Conservation (phyloP, 2,113 vertebrate genomes). For the Hemichromis elongatus region DNA sequence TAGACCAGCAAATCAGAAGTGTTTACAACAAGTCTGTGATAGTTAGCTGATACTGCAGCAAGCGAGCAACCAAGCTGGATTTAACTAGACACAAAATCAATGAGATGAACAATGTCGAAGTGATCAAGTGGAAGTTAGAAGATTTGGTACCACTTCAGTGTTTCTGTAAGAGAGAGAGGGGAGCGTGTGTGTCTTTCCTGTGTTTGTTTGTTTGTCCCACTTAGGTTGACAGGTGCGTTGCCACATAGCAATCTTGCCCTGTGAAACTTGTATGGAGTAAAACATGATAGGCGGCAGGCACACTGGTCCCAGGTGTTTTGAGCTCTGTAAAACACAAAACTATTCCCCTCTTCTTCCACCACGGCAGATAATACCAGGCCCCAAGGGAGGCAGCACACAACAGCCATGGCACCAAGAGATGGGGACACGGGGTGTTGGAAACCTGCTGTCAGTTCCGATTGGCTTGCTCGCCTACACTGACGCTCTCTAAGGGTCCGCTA, state of each 20-base stretch:
- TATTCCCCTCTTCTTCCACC: background rate
- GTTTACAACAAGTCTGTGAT: background rate
- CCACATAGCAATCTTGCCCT: background rate
- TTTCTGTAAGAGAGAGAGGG: background rate
- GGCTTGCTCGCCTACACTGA: constrained; percentile 1
- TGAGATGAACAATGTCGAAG: background rate
- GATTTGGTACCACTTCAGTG: background rate
- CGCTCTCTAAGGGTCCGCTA: background rate
- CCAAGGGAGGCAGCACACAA: constrained; percentile 20
- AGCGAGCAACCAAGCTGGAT: background rate
- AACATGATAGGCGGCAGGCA: background rate
- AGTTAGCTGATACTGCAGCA: background rate
- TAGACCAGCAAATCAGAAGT: background rate
- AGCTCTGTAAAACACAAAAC: constrained; percentile 20
- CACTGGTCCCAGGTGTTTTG: background rate
- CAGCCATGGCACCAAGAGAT: background rate
- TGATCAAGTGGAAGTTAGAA: background rate
- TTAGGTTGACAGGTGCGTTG: background rate
- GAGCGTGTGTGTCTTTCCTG: background rate
- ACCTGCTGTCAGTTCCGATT: constrained; percentile 56
- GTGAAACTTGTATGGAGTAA: background rate
- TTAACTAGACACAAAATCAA: constrained; percentile 5
- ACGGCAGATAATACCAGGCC: constrained; percentile 18
- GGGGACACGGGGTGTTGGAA: constrained; percentile 2
- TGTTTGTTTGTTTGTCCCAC: background rate